Conservation (phyloP, 2,888 invertebrate genomes). For the Euplagia quadripunctaria region DNA sequence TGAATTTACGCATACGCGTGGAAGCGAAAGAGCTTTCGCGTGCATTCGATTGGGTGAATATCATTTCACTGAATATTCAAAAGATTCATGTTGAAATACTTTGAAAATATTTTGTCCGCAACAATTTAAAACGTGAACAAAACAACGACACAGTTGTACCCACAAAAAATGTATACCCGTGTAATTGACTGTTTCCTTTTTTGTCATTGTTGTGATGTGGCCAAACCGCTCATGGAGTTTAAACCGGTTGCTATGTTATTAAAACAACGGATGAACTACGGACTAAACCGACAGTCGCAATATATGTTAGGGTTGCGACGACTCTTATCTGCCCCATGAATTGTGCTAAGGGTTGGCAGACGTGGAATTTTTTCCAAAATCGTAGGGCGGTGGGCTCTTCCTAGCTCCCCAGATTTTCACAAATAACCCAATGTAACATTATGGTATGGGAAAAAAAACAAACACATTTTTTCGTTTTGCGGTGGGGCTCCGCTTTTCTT, state of each 20-base stretch:
- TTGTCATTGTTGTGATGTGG: conserved; percentile 44
- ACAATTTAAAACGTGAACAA: conserved; percentile 3
- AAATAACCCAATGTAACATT: too few species aligned
- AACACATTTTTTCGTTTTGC: too few species aligned
- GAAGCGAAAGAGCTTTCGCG: too few species aligned
- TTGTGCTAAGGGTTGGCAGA: too few species aligned
- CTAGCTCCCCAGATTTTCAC: too few species aligned
- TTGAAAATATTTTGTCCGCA: neutral
- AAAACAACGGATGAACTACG: neutral
- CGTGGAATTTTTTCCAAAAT: too few species aligned
- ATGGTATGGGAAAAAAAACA: too few species aligned
- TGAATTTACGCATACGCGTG: too few species aligned
- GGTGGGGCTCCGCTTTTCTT: too few species aligned
- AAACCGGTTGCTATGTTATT: conserved; percentile 2
- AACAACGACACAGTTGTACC: neutral
- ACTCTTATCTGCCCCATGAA: too few species aligned
- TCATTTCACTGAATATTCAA: neutral
- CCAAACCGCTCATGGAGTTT: neutral
- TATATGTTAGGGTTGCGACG: neutral
- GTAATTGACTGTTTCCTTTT: conserved; percentile 14
- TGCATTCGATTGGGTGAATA: neutral
- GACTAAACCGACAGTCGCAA: too few species aligned
- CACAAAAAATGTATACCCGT: conserved; percentile 4
- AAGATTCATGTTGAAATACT: neutral
- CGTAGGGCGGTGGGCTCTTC: too few species aligned